phyloP scores from a whole-genome alignment of 1,140 invertebrate species.

The Drosophila ficusphila region DNA sequence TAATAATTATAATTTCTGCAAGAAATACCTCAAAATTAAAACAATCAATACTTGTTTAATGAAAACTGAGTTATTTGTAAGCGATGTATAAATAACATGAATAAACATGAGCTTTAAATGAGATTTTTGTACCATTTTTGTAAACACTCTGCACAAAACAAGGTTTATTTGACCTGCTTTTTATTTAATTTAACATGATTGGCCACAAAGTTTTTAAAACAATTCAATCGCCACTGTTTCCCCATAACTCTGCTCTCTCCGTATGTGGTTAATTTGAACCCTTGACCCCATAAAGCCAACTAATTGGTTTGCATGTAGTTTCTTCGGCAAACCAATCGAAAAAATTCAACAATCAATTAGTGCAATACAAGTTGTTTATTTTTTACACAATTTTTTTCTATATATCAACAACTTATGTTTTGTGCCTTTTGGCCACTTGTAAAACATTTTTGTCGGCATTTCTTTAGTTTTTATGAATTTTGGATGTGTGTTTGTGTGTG shows the following conservation, averaged over 20 bases:
- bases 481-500: not conserved
- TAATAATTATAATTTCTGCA: too few species aligned
- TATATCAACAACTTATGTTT: slow-evolving; percentile 20
- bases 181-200: slow-evolving; percentile 22
- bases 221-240: slow-evolving; percentile 29
- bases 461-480: slow-evolving; percentile 38
- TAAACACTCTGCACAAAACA: slow-evolving; percentile 4
- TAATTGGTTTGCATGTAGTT: slow-evolving; percentile 52
- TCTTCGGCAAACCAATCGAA: not conserved
- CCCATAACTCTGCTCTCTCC: not conserved
- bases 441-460: slow-evolving; percentile 50
- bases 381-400: not conserved
- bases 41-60: slow-evolving; percentile 1
- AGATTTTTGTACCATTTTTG: not conserved
- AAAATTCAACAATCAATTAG: slow-evolving; percentile 61
- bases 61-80: slow-evolving; percentile 6
- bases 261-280: slow-evolving; percentile 21
- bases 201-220: slow-evolving; percentile 7
- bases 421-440: slow-evolving; percentile 7
- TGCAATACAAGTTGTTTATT: slow-evolving; percentile 31
- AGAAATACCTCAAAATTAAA: not conserved
- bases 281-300: slow-evolving; percentile 58
- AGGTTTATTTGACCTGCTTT: slow-evolving; percentile 24
- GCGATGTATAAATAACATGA: not conserved
- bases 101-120: not conserved